A percentile compares a stretch with the other conserved stretches of the same genome.
Conservation (phyloP, 2,888 invertebrate species). For the Lithophane socia region DNA sequence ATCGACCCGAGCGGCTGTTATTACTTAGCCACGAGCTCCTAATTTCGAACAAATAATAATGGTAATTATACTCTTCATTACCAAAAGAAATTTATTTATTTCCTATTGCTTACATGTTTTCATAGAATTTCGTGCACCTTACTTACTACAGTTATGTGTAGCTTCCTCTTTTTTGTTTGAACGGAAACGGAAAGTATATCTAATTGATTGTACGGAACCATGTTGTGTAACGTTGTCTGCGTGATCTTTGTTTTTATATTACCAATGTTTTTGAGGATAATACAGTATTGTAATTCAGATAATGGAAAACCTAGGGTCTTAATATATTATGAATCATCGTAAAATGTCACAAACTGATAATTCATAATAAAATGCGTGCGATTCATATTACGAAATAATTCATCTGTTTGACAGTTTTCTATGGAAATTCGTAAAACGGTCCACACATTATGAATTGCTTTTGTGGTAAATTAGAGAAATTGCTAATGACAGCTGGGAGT, state of each 20-base stretch:
- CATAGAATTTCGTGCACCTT: slow-evolving; percentile 31
- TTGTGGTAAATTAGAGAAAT: no score
- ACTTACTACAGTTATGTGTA: slow-evolving; percentile 16
- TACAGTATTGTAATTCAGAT: background rate
- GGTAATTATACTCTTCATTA: background rate
- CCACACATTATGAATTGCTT: no score
- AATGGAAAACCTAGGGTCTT: no score
- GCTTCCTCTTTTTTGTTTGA: slow-evolving; percentile 46
- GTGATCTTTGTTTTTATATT: slow-evolving; percentile 39
- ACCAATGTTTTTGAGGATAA: background rate
- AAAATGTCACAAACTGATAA: no score
- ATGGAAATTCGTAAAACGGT: no score
- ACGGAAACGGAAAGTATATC: slow-evolving; percentile 61
- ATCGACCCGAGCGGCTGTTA: no score
- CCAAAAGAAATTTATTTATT: background rate
- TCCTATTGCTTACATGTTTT: slow-evolving; percentile 16
- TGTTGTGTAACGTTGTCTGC: slow-evolving; percentile 49
- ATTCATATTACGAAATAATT: no score
- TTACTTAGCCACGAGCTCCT: no score
- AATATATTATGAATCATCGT: no score
- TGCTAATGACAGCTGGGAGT: no score
- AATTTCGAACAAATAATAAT: background rate
- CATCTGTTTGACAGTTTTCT: no score
- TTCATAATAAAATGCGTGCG: no score
- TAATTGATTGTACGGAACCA: slow-evolving; percentile 54